Evolutionary conservation across 2,797 vertebrate species (phyloP), one percentile per base, ranked within the genome.

Genomic region (Brachyrhaphis roseni): DNA sequence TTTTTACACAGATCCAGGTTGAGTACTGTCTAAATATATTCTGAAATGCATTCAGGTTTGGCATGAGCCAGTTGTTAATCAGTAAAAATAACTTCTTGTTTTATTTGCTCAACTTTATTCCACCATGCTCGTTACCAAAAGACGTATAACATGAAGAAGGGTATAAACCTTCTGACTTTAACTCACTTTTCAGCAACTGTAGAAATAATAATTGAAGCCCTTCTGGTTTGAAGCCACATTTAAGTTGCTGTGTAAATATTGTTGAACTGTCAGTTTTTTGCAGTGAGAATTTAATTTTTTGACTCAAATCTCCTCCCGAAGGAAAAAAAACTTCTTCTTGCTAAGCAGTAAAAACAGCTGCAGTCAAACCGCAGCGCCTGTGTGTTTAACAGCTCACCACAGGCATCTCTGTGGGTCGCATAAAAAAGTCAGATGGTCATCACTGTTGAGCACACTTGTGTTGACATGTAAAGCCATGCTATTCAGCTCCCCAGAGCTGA

Each of bases 341-440:
- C 5, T 68, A 31, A 70, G 20, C 20, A 45, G 13, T 64, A 20
- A 39, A 53, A 79, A 28, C n/a, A 53, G 34, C 11, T 39, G 7
- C 16, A n/a, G 7, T 7, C 76, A 75, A 41, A 53, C 41, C 23
- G 20, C 36, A n/a, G 4, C 28, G 1, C 66, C 41, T 49, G 71
- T 45, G 7, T 8, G 39, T 72, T 74, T 59, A 49, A 31, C 47
- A 70, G 45, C 73, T 78, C 59, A 76, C 55, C 57, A 78, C 8
- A 45, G 12, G 51, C 64, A 73, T 66, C 47, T 45, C 46, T 23
- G 41, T 72, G 51, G 51, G 59, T 71, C 62, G 34, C 16, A 71
- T 64, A 28, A 64, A 77, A 75, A 82, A 39, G 46, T 85, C 70
- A 74, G 51, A 74, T 39, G 6, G 41, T 72, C 26, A 66, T 72